phyloP scores from a whole-genome alignment of 2,797 vertebrate genomes.

The Karalla daura region DNA sequence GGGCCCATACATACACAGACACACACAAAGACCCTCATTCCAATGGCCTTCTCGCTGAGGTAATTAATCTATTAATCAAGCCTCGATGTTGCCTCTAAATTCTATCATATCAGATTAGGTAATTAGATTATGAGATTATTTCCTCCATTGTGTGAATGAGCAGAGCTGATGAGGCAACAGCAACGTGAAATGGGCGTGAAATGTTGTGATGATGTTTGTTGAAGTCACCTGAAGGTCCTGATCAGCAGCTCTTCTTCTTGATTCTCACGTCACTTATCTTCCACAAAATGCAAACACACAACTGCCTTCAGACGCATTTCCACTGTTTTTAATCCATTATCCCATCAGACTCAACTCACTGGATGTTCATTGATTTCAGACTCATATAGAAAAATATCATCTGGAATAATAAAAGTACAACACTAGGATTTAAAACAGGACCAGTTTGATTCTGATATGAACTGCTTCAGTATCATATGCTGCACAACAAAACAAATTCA shows the following conservation, averaged over 20 bases:
- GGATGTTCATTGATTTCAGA: constrained; percentile 29
- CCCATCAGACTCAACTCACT: constrained; percentile 6
- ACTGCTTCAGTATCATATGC: not conserved
- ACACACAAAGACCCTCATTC: not conserved
- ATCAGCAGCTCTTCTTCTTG: too few relatives aligned
- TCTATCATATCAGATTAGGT: too few relatives aligned
- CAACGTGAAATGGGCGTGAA: too few relatives aligned
- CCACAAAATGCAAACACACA: constrained; percentile 3
- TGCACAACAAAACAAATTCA: constrained; percentile 2
- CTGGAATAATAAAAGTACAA: constrained; percentile 59
- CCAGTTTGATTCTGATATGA: not conserved
- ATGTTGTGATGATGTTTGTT: too few relatives aligned
- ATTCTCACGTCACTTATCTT: too few relatives aligned
- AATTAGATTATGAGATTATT: too few relatives aligned
- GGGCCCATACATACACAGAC: not conserved
- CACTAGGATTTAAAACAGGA: constrained; percentile 26
- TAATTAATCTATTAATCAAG: too few relatives aligned
- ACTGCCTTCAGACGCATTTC: constrained; percentile 10
- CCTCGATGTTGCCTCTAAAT: too few relatives aligned
- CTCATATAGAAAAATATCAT: constrained; percentile 70
- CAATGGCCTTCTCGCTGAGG: too few relatives aligned
- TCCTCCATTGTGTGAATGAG: too few relatives aligned
- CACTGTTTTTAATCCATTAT: constrained; percentile 35
- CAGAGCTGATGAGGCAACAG: too few relatives aligned
- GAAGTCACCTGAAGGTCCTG: too few relatives aligned